Evolutionary conservation across 2,888 invertebrate genomes (phyloP), one percentile per base, ranked within the genome.

Genomic region (Drosophila mulleri): DNA sequence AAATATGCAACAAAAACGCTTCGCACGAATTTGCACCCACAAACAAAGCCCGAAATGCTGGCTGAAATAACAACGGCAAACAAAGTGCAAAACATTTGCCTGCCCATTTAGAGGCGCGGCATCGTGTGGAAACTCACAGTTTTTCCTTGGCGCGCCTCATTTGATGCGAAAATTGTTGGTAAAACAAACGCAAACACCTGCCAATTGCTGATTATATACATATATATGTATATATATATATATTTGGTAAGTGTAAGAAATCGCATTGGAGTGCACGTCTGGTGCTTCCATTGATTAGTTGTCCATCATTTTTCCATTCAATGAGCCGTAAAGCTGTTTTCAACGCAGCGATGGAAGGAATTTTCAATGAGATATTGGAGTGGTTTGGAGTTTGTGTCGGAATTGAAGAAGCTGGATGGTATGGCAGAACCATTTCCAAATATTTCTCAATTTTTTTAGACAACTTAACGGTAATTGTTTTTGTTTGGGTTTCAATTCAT

Each of bases 301-400:
- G 87, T 76, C 91, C 85, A 91, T 91, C 86, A 91, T 91, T 92
- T 91, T 91, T 86, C 91, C 83, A 88, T 90, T 91, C 91, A 92
- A 71, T 91, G 91, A 90, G 67, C 85, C 83, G 89, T 67, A 42
- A 58, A 44, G 39, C 23, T 16, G 54, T 26, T 16, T 61, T 44
- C 6, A 8, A 45, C 32, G 18, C 56, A 16, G 14, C 16, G 9
- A 18, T 2, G n/a, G 9, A 12, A 44, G 8, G 18, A 53, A 53
- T 37, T 53, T 35, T 37, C 12, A 53, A 37, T 53, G 18, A 18
- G 18, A 0, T 35, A 3, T 7, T 2, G 16, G 9, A 52, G 12
- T 52, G 32, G 16, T 4, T 7, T 26, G 20, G 37, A 52, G 35
- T 20, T 52, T 20, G 12, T 14, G 12, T 29, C 35, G 14, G 4